phyloP scores from a whole-genome alignment of 2,797 vertebrate species.

The Tolypeutes matacus region DNA sequence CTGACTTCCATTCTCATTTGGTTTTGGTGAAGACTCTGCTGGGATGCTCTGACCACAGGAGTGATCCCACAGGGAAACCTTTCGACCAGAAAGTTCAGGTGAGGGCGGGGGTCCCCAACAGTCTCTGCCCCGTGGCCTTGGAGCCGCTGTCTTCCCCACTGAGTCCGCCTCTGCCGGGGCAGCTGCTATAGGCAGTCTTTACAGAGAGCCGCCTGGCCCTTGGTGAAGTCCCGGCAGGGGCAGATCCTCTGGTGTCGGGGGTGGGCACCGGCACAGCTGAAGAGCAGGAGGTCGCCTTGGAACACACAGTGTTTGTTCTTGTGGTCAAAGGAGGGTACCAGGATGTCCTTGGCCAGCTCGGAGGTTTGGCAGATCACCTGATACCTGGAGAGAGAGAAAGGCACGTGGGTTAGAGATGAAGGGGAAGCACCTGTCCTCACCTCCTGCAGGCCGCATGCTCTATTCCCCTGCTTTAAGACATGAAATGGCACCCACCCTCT shows the following conservation, averaged over 20 bases:
- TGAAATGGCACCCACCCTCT: accelerated
- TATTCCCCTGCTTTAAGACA: background rate
- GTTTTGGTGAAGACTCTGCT: constrained; percentile 76
- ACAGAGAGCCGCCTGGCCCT: constrained; percentile 99
- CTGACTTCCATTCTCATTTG: constrained; percentile 70
- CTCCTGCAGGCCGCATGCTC: too few species aligned
- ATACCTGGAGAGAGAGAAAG: constrained; percentile 88
- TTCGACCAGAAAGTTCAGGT: constrained; percentile 84
- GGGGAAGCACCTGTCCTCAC: background rate
- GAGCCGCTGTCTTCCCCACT: background rate
- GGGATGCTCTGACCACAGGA: constrained; percentile 76
- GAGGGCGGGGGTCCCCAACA: constrained; percentile 76
- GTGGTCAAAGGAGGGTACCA: constrained; percentile 95
- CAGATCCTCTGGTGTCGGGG: constrained; percentile 93
- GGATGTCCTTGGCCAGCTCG: constrained; percentile 94
- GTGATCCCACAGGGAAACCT: constrained; percentile 57
- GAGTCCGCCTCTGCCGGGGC: accelerated
- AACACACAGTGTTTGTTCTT: constrained; percentile 94
- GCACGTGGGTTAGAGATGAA: background rate
- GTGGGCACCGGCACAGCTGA: constrained; percentile 98
- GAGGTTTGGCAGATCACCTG: constrained; percentile 94
- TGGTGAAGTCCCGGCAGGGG: constrained; percentile 99
- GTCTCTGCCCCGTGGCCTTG: background rate
- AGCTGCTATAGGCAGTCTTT: constrained; percentile 93
- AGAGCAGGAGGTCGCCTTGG: constrained; percentile 96